A percentile compares a stretch with the other conserved stretches of the same genome.
Conservation (phyloP, 2,888 invertebrate genomes). For the Platycheirus rosarum region DNA sequence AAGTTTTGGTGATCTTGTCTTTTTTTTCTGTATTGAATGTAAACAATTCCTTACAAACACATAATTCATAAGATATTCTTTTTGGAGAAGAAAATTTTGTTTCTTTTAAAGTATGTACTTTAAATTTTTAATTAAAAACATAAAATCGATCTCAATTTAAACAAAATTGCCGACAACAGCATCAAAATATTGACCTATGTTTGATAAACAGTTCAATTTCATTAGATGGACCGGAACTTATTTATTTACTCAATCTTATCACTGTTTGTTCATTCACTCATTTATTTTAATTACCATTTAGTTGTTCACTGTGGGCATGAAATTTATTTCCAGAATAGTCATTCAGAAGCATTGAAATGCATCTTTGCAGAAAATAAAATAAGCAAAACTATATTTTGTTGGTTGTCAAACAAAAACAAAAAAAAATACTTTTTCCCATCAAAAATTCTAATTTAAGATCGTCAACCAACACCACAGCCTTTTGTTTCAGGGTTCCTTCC, state of each 20-base stretch:
- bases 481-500: constrained; percentile 23
- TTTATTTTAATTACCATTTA: background rate
- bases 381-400: no score
- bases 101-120: no score
- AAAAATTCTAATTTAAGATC: constrained; percentile 62
- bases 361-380: background rate
- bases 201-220: constrained; percentile 41
- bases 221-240: constrained; percentile 47
- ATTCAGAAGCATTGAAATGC: background rate
- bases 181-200: constrained; percentile 51
- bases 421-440: constrained; percentile 33
- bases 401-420: constrained; percentile 16
- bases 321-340: background rate
- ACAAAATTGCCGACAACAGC: constrained; percentile 20
- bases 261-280: background rate
- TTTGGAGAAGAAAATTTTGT: no score
- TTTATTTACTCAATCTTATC: constrained; percentile 49
- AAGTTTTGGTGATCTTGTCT: no score
- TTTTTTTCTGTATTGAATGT: no score
- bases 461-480: constrained; percentile 18
- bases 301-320: background rate
- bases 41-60: no score
- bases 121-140: no score
- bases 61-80: no score
- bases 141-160: background rate